Conservation (phyloP, 2,797 vertebrate genomes). For the Natrix natrix region DNA sequence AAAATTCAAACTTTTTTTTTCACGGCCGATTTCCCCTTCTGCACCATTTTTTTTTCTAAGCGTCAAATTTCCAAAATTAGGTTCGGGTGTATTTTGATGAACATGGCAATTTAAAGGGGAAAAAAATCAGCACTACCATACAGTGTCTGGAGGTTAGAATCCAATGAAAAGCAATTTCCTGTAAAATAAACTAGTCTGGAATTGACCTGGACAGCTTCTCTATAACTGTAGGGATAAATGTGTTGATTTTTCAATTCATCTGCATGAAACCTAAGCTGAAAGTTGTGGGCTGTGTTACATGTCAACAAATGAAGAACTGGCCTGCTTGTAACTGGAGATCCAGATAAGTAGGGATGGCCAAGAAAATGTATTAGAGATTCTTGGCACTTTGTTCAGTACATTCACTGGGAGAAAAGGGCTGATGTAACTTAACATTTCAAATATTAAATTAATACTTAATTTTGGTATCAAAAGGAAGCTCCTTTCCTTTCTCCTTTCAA, state of each 20-base stretch:
- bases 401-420: neutral
- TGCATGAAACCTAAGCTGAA: neutral
- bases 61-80: no score
- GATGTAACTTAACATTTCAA: neutral
- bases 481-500: neutral
- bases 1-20: no score
- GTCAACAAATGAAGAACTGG: neutral
- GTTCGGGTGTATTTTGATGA: neutral
- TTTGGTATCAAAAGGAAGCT: neutral
- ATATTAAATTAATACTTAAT: neutral
- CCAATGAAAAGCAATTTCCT: neutral
- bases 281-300: neutral
- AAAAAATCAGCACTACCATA: neutral
- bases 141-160: neutral
- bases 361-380: neutral
- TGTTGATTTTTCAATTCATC: conserved; percentile 6
- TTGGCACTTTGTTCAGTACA: neutral
- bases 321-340: neutral
- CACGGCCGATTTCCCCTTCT: no score
- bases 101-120: neutral
- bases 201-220: neutral
- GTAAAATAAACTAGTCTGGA: neutral
- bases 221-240: neutral
- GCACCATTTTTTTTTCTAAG: no score
- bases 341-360: neutral